Evolutionary conservation across 2,888 invertebrate genomes (phyloP), one percentile per base, ranked within the genome.

Genomic region (Tyria jacobaeae): DNA sequence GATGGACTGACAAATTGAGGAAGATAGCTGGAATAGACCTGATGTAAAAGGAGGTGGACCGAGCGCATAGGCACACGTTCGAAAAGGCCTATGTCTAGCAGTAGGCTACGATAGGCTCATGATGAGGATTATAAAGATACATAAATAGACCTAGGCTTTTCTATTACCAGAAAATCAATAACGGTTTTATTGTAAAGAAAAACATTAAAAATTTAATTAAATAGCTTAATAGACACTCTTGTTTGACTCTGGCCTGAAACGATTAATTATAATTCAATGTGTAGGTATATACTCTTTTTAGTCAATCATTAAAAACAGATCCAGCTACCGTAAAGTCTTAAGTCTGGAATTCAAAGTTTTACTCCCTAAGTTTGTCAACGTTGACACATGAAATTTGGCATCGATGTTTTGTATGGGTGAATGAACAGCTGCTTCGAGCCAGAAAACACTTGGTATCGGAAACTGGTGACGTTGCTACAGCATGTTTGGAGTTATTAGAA

Each of bases 321-420:
- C 41, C 49, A 35, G 44, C 34, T n/a, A 60, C 4, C 27, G 27
- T 7, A 4, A 2, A 6, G 7, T 0, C 27, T 63, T 27, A 66
- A 68, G 59, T 71, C 50, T 48, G 57, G 49, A 47, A 31, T 58
- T 35, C 12, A 64, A 72, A 75, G 67, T 74, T 71, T n/a, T 3
- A 27, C 27, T 15, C 10, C n/a, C 51, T 51, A 72, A 73, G 52
- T 73, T 71, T 2, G 25, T 10, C 52, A 35, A 71, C 44, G 61
- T 70, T 65, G 69, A 64, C 69, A 65, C 31, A 59, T 56, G 61
- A 70, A 72, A 61, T 75, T 72, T 62, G n/a, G 64, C 58, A 66
- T 66, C 61, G 44, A 60, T 72, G 70, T 73, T 75, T 70, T 68
- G 66, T 63, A 64, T 44, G 57, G 62, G 41, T 53, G 61, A 64